Evolutionary conservation across 2,888 invertebrate genomes (phyloP).

Genomic region (Erebia ligea): DNA sequence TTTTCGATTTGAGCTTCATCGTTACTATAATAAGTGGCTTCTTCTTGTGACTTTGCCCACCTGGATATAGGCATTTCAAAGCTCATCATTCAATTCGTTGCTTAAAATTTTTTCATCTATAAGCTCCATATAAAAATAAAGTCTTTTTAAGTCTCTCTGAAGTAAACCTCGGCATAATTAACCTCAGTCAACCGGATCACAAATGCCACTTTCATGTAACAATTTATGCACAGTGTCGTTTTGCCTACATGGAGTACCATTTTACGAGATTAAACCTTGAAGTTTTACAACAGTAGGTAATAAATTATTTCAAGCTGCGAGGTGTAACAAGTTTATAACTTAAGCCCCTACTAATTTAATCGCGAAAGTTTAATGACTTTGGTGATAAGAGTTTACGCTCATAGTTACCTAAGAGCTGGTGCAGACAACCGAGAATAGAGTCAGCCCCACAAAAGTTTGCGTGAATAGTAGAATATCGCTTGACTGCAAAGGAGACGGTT

Average conservation of each 20-base stretch:
- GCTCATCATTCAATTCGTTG: too few relatives aligned
- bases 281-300: conserved; percentile 12
- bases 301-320: conserved; percentile 17
- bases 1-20: not conserved
- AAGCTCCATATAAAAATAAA: too few relatives aligned
- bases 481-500: too few relatives aligned
- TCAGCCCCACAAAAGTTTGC: not conserved
- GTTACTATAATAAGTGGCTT: not conserved
- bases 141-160: too few relatives aligned
- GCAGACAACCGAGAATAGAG: not conserved
- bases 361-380: conserved; percentile 24
- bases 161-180: too few relatives aligned
- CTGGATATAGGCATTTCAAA: too few relatives aligned
- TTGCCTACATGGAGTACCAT: conserved; percentile 1
- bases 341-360: conserved; percentile 23
- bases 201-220: too few relatives aligned
- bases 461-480: too few relatives aligned
- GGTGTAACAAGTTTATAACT: conserved; percentile 17
- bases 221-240: not conserved
- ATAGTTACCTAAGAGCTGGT: not conserved
- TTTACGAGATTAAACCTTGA: conserved; percentile 8
- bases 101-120: too few relatives aligned
- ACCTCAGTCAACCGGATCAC: too few relatives aligned
- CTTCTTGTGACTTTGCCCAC: too few relatives aligned
- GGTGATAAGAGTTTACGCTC: not conserved